Percentiles rank a stretch among this genome's conserved stretches.
Evolutionary conservation across 2,888 invertebrate species (phyloP).

Genomic region (Ochropleura leucogaster): DNA sequence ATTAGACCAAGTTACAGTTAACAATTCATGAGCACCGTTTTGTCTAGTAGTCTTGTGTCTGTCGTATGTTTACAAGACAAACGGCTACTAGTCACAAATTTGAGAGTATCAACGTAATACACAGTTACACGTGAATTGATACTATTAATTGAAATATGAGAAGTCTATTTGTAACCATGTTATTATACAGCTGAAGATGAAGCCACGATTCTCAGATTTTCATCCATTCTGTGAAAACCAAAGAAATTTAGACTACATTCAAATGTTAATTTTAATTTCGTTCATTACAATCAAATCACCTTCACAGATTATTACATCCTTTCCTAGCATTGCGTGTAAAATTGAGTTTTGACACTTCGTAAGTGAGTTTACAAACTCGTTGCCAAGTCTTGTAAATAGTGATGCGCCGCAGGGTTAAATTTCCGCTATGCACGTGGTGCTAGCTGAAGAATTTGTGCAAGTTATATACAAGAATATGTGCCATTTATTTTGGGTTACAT

Average conservation of each 20-base stretch:
- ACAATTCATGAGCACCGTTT: too few relatives aligned
- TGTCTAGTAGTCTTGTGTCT: too few relatives aligned
- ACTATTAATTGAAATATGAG: neutral
- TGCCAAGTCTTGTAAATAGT: slow-evolving; percentile 56
- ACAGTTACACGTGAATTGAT: neutral
- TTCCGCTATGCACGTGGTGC: slow-evolving; percentile 48
- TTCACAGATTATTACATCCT: slow-evolving; percentile 32
- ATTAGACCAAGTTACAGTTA: neutral
- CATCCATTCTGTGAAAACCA: neutral
- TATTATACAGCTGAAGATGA: neutral
- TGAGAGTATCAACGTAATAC: neutral
- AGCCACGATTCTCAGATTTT: neutral
- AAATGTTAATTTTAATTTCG: neutral
- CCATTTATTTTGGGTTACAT: slow-evolving; percentile 26
- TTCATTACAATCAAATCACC: slow-evolving; percentile 26
- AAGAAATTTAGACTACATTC: neutral
- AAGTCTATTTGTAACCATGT: neutral
- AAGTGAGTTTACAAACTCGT: slow-evolving; percentile 58
- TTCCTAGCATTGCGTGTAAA: slow-evolving; percentile 14
- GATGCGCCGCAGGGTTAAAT: slow-evolving; percentile 40
- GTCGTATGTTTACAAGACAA: neutral
- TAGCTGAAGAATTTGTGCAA: slow-evolving; percentile 25
- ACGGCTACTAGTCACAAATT: neutral
- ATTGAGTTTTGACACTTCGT: slow-evolving; percentile 58
- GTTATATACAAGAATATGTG: slow-evolving; percentile 33